A percentile compares a stretch with the other conserved stretches of the same genome.
These are phyloP conservation scores for Drosophila busckii DNA, from an alignment of 1,140 invertebrate genomes.

Conservation along the genomic window DNA sequence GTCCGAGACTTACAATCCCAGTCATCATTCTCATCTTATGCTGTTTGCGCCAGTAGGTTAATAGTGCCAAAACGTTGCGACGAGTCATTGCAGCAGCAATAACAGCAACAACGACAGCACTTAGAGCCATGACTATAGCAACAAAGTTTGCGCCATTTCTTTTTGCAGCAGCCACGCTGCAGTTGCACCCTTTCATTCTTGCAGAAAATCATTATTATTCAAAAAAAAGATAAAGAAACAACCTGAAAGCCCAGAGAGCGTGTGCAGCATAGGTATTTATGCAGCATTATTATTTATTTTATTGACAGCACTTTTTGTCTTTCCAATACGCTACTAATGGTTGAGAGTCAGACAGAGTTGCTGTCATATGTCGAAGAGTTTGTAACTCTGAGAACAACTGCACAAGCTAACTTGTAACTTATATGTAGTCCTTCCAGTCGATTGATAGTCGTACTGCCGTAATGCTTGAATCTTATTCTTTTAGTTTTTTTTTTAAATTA, in stretches of 20 bases:
- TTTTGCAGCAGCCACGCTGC: constrained; percentile 33
- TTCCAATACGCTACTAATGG: constrained; percentile 35
- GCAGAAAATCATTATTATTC: constrained; percentile 71
- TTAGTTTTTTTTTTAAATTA: too few relatives aligned
- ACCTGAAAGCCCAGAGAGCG: constrained; percentile 25
- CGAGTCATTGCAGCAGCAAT: constrained; percentile 31
- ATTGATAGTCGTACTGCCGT: too few relatives aligned
- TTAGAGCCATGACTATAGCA: constrained; percentile 58
- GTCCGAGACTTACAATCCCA: background rate
- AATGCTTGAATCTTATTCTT: too few relatives aligned
- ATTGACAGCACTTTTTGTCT: constrained; percentile 61
- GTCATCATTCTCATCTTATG: constrained; percentile 60
- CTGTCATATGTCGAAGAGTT: background rate
- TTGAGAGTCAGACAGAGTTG: constrained; percentile 8
- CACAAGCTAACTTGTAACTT: too few relatives aligned
- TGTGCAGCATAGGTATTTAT: constrained; percentile 67
- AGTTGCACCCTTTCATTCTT: constrained; percentile 70
- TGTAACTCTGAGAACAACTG: too few relatives aligned
- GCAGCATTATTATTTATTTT: constrained; percentile 75
- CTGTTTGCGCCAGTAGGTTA: constrained; percentile 68
- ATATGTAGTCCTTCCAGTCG: too few relatives aligned
- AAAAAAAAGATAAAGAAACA: constrained; percentile 17
- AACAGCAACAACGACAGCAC: constrained; percentile 33
- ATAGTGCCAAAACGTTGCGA: constrained; percentile 72
- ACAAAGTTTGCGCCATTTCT: constrained; percentile 67